Base-by-base conservation (phyloP, 1,140 invertebrate species). In the Caenorhabditis inopinata region DNA sequence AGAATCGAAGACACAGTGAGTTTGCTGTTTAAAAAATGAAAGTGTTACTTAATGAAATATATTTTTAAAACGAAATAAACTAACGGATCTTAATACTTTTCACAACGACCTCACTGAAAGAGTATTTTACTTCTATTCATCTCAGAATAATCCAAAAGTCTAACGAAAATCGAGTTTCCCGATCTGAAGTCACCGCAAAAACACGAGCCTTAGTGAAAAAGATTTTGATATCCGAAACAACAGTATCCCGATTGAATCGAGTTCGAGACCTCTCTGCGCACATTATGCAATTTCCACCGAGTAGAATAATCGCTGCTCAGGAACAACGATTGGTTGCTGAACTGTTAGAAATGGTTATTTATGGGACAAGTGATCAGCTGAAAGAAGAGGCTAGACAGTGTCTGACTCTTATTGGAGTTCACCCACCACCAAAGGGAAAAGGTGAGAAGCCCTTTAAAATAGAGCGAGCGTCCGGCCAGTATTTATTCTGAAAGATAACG, bases 271-370 rank as follows among this genome's bases (percentile, higher is more conserved):
- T 86, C 9, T 85, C 42, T 76, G 76, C 58, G 12, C 85, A 86
- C 35, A 53, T 86, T 12, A 51, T 85, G 73, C 35, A 79, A 25
- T 86, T 79, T 74, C 85, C 85, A 12, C 85, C 84, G n/a, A 85
- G 81, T 25, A 48, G 85, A n/a, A 46, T 46, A 2, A 29, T 78
- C 14, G 82, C 85, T 12, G 83, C 80, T 75, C 53, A 83, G 68
- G 68, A 83, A 18, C 58, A 75, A 25, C 16, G 23, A 21, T n/a
- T 83, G 38, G 58, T 84, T 23, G 27, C 68, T 11, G 53, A 35
- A 7, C 49, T 84, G 18, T 38, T 84, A 12, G 45, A 74, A 45
- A 68, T 48, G 51, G 78, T 68, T 25, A 51, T 35, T 23, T 35
- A 58, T 21, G 73, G 46, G 25, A 74, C 42, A 23, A 58, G 45